Evolutionary conservation across 2,888 invertebrate species (phyloP), one percentile per base, ranked within the genome.

Genomic region (Rhaphigaster nebulosa): DNA sequence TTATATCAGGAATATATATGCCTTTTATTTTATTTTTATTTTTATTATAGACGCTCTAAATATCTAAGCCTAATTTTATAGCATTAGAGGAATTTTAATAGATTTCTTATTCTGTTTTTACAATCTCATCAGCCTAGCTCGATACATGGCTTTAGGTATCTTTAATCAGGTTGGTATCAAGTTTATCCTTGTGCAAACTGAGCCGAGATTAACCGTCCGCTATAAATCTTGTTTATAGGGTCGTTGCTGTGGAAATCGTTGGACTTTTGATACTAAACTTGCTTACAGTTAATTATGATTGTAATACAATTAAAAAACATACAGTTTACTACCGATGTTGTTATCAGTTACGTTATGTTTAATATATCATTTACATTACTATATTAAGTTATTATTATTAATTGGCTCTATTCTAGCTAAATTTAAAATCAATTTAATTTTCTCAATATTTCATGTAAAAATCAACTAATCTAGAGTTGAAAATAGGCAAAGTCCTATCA

Each of bases 161-260:
- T 76, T 76, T 76, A 76, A 76, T 76, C 70, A 76, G 38, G 34
- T 15, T 4, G 70, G 70, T 38, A 3, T 76, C 70, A 76, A 23
- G 38, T 76, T 76, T 34, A 20, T 20, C 70, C 70, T 38, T 20
- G 20, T 76, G 70, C 20, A 76, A 76, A 76, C 70, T 76, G 70
- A 76, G 34, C 70, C 26, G 8, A 76, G 70, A 76, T 76, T 76
- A 76, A 76, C 38, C 34, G 20, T 20, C 38, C 0, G 70, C 38
- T 76, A 38, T 76, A 76, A 76, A 76, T 76, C 70, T 76, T 23
- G 20, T 76, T 76, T 76, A 76, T 34, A 38, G 70, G 65, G 70
- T 38, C 70, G 20, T 76, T 38, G 23, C 34, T 34, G 8, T 38
- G 38, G 38, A 1, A 38, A 6, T 38, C 38, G 38, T 34, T 38